Percentiles rank a stretch among this genome's conserved stretches.
Conservation (phyloP, 92 coral and sea anemone genomes). For the Phenganax subtilis region DNA sequence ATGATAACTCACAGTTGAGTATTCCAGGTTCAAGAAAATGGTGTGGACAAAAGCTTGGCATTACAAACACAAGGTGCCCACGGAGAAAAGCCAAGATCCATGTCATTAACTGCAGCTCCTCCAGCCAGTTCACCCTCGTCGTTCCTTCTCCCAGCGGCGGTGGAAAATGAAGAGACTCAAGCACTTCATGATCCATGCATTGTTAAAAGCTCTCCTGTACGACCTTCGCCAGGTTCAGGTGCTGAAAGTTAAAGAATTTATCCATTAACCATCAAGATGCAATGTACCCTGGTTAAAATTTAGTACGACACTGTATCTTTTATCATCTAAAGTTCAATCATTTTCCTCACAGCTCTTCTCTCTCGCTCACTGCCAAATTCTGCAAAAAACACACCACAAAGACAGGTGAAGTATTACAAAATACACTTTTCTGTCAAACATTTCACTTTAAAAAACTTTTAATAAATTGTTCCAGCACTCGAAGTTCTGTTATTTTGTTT, state of each 20-base stretch:
- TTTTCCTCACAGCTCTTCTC: background rate
- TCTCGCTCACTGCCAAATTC: slow-evolving; percentile 29
- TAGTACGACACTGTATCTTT: no score
- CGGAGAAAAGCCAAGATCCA: slow-evolving; percentile 20
- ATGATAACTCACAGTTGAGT: background rate
- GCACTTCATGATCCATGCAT: slow-evolving; percentile 34
- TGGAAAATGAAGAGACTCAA: slow-evolving; percentile 35
- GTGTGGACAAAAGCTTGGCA: background rate
- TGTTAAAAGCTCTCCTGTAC: slow-evolving; percentile 30
- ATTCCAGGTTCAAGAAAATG: slow-evolving; percentile 9
- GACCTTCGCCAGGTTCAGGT: slow-evolving; percentile 21
- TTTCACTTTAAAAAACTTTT: background rate
- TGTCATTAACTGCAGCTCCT: slow-evolving; percentile 8
- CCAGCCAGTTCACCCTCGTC: background rate
- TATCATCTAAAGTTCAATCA: background rate
- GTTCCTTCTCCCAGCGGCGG: slow-evolving; percentile 10
- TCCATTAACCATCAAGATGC: no score
- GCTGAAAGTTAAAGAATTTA: no score
- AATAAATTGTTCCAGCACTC: background rate
- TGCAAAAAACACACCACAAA: slow-evolving; percentile 25
- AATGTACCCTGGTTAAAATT: no score
- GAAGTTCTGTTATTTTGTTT: background rate
- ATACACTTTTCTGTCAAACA: background rate
- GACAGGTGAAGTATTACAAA: slow-evolving; percentile 20
- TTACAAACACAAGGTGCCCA: background rate